Evolutionary conservation across 2,797 vertebrate genomes (phyloP).

Genomic region (Anolis apletophallus): DNA sequence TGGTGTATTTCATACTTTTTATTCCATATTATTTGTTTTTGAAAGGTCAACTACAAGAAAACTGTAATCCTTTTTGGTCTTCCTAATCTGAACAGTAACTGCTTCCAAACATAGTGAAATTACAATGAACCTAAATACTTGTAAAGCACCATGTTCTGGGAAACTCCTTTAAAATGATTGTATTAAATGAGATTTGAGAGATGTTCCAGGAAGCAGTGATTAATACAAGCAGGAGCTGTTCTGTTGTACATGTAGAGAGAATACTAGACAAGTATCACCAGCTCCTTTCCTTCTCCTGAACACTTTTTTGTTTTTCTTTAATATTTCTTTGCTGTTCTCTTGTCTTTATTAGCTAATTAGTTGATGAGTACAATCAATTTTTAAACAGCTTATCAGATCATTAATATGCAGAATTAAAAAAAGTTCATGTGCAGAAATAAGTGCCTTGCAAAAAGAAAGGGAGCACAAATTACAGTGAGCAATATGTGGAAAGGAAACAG

Average conservation of each 20-base stretch:
- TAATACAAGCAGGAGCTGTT: not conserved
- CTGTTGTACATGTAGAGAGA: not conserved
- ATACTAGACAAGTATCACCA: not conserved
- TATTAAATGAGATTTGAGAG: not conserved
- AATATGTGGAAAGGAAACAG: not conserved
- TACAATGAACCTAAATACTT: not conserved
- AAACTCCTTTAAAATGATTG: slow-evolving; percentile 10
- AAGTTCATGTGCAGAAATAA: not conserved
- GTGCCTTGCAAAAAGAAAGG: slow-evolving; percentile 10
- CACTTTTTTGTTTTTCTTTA: slow-evolving; percentile 6
- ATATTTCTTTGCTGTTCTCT: not conserved
- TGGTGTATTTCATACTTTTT: slow-evolving; percentile 40
- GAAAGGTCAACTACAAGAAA: not conserved
- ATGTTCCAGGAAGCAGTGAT: not conserved
- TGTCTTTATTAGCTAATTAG: slow-evolving; percentile 5
- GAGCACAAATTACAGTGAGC: not conserved
- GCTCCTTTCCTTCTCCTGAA: not conserved
- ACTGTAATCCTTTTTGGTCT: not conserved
- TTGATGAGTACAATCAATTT: slow-evolving; percentile 24
- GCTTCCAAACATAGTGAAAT: not conserved
- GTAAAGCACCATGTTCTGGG: not conserved
- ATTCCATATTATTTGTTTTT: not conserved
- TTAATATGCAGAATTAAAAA: slow-evolving; percentile 1
- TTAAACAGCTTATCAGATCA: not conserved
- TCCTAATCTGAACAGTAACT: not conserved